Percentiles rank a stretch among this genome's conserved stretches.
phyloP scores from a whole-genome alignment of 2,888 invertebrate genomes.

The Aromia moschata region DNA sequence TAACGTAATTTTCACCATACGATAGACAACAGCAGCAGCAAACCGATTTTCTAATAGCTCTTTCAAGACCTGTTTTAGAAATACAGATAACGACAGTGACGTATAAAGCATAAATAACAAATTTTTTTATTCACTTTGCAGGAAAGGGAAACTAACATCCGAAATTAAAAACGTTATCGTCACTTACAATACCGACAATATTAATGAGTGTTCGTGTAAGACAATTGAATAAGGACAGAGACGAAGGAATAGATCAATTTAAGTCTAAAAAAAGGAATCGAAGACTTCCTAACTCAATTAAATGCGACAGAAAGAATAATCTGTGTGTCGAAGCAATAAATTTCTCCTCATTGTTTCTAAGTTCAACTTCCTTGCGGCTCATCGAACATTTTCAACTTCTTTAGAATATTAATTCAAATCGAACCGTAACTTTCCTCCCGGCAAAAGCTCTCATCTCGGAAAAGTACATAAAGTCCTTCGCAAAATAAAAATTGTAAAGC shows the following conservation, averaged over 20 bases:
- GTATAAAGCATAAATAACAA: too few relatives aligned
- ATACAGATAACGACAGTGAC: too few relatives aligned
- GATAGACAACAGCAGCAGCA: too few relatives aligned
- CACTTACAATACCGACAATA: neutral
- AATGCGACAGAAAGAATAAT: conserved; percentile 52
- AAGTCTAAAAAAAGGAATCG: conserved; percentile 32
- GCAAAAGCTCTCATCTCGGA: too few relatives aligned
- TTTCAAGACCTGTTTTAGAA: too few relatives aligned
- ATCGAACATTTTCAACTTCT: conserved; percentile 28
- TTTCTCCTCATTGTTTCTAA: conserved; percentile 52
- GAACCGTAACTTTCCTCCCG: too few relatives aligned
- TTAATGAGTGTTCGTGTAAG: conserved; percentile 17
- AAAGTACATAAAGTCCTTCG: too few relatives aligned
- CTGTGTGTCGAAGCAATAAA: conserved; percentile 53
- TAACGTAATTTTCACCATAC: too few relatives aligned
- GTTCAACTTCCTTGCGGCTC: conserved; percentile 24
- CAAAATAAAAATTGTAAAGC: too few relatives aligned
- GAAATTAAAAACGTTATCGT: conserved; percentile 5
- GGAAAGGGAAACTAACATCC: too few relatives aligned
- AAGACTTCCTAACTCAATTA: conserved; percentile 46
- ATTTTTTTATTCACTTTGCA: too few relatives aligned
- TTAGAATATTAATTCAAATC: conserved; percentile 28
- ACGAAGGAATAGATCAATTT: conserved; percentile 30
- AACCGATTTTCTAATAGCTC: too few relatives aligned
- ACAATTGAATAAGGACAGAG: conserved; percentile 33